Base-by-base conservation (phyloP, 1,140 invertebrate species). In the Laupala kohalensis region DNA sequence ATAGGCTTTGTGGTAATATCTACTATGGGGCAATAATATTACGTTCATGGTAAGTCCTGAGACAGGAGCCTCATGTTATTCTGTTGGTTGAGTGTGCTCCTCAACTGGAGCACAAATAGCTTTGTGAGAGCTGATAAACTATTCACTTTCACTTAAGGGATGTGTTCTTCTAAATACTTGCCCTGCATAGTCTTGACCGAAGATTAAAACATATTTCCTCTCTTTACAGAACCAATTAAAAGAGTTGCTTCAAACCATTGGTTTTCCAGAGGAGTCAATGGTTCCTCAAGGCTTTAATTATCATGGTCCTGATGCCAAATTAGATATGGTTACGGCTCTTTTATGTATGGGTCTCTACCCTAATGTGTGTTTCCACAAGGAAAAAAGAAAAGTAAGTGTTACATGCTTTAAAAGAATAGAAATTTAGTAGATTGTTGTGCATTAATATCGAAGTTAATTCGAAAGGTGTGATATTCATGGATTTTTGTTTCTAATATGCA, bases 361-460 rank as follows among this genome's bases (percentile, higher is more conserved):
- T 0, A 99, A 99, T 81, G 93, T 99, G 5, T 98, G 96, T 78
- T 91, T 87, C 76, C 94, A 98, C 78, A 96, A 96, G 79, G 95
- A 96, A 69, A 98, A 97, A 78, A 85, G 96, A 66, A 97, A 97
- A 82, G 88, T 87, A 74, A 75, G 69, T 75, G n/a, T 63, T 4
- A 4, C 65, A 66, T 66, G 62, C 24, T 25, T 66, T 4, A 66
- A 27, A 63, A 63, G n/a, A 63, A 63, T 63, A 15, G n/a, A 63
- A 53, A 13, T 53, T 53, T 53, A 53, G 9, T 53, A n/a, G 9
- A 25, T 66, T 66, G 23, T 66, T 66, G 9, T 66, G 65, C n/a
- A 25, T 27, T 25, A 27, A 25, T 15, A 25, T 19, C 6, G 25
- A 5, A 68, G 23, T 66, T 66, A 66, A 9, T 23, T 9, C 15